Base-by-base conservation (phyloP, 2,113 vertebrate species). In the Limnothrissa miodon region DNA sequence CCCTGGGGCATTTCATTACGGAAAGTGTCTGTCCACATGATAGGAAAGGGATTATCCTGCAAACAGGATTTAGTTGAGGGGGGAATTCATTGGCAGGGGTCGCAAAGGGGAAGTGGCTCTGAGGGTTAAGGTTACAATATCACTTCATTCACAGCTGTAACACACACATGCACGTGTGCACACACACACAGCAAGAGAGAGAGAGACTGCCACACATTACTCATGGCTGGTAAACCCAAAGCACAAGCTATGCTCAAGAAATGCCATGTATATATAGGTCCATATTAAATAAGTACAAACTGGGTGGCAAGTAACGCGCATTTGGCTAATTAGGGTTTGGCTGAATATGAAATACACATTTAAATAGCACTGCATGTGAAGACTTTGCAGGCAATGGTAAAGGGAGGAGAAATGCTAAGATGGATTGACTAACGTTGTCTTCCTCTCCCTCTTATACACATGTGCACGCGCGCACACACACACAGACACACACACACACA, bases 31-130 rank as follows among this genome's bases (percentile, higher is more conserved):
- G 92, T 93, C 93, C 93, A 92, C 90, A 92, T 93, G 93, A 94
- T 94, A 93, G 93, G 91, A 94, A 94, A 93, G 91, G 92, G 94
- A 94, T 94, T 95, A 94, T 94, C 93, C 94, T 88, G 88, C 92
- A 93, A 94, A 94, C 92, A 93, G 93, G 94, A 94, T 95, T 95
- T 95, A 93, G 93, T 94, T 90, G 91, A 94, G 92, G 92, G 93
- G 92, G 93, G 93, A 92, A 94, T 94, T 95, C 91, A 92, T 93
- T 91, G 92, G 93, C 90, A 92, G 92, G 94, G 94, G 92, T 90
- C 92, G 91, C 92, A 93, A 90, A 92, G 90, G 93, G 90, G 90
- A 94, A 92, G 92, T 90, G 91, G 91, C 91, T 91, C 90, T 90
- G 91, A 92, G 92, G 94, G 93, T 93, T 92, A 92, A 93, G 93